Evolutionary conservation across 1,140 invertebrate species (phyloP).

Genomic region (Bombus consobrinus): DNA sequence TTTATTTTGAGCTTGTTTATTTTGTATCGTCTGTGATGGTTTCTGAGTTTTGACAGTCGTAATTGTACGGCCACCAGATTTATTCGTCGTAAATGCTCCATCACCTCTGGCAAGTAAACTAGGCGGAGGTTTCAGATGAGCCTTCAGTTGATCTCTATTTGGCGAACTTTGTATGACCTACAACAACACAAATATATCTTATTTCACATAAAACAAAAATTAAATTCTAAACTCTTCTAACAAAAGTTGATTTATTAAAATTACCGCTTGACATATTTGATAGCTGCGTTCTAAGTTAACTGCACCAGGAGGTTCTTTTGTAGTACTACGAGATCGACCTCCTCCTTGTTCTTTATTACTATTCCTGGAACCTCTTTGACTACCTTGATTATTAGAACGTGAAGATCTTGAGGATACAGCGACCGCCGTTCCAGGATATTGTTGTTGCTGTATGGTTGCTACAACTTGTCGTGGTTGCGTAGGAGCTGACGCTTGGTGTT

Average conservation of each 20-base stretch:
- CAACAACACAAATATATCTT: slow-evolving; percentile 27
- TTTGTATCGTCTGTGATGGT: slow-evolving; percentile 73
- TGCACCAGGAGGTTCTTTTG: slow-evolving; percentile 91
- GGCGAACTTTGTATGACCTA: slow-evolving; percentile 93
- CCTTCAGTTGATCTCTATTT: slow-evolving; percentile 93
- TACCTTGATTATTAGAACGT: slow-evolving; percentile 80
- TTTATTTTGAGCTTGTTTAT: slow-evolving; percentile 78
- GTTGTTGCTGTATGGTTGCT: slow-evolving; percentile 71
- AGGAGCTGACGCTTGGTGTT: slow-evolving; percentile 69
- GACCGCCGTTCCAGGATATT: slow-evolving; percentile 74
- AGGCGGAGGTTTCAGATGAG: slow-evolving; percentile 92
- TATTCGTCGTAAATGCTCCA: slow-evolving; percentile 77
- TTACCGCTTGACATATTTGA: slow-evolving; percentile 96
- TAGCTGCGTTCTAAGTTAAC: slow-evolving; percentile 97
- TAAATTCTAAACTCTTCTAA: not conserved
- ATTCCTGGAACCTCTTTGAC: slow-evolving; percentile 80
- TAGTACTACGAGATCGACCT: slow-evolving; percentile 83
- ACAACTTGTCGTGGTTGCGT: slow-evolving; percentile 77
- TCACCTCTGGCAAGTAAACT: slow-evolving; percentile 85
- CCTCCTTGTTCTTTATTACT: slow-evolving; percentile 77
- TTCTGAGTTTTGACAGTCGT: slow-evolving; percentile 81
- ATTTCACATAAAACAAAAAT: not conserved
- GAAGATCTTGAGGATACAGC: slow-evolving; percentile 83
- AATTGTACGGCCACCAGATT: slow-evolving; percentile 78
- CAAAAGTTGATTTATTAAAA: not conserved